Evolutionary conservation across 2,888 invertebrate genomes (phyloP).

Genomic region (Autographa gamma): DNA sequence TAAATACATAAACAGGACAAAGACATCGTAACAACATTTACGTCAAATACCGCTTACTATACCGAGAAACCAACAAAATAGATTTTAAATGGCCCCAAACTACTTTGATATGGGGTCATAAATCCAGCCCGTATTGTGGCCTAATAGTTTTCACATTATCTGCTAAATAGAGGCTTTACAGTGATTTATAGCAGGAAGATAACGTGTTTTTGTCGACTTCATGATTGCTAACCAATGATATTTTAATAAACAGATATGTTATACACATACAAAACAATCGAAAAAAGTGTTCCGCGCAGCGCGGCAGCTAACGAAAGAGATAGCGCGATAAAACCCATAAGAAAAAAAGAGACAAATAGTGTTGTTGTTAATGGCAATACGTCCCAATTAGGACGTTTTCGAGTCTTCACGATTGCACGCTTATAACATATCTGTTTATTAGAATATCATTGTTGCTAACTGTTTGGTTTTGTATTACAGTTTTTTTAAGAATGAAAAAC

Average conservation of each 20-base stretch:
- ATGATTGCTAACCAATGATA: too few relatives aligned
- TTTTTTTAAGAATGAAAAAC: background rate
- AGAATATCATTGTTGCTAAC: too few relatives aligned
- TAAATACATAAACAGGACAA: background rate
- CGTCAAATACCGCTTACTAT: background rate
- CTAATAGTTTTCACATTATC: slow-evolving; percentile 54
- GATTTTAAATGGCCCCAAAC: slow-evolving; percentile 46
- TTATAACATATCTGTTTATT: too few relatives aligned
- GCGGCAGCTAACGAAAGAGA: too few relatives aligned
- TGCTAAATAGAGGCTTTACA: slow-evolving; percentile 52
- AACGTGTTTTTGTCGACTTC: slow-evolving; percentile 42
- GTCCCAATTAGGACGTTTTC: too few relatives aligned
- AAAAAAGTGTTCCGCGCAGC: too few relatives aligned
- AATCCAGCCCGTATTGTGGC: slow-evolving; percentile 61
- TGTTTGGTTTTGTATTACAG: background rate
- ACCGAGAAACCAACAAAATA: slow-evolving; percentile 21
- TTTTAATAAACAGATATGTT: too few relatives aligned
- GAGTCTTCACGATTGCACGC: too few relatives aligned
- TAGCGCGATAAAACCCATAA: too few relatives aligned
- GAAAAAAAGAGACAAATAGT: too few relatives aligned
- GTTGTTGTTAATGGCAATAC: too few relatives aligned
- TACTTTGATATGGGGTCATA: slow-evolving; percentile 49
- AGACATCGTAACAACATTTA: background rate
- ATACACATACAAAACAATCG: too few relatives aligned
- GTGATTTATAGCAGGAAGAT: slow-evolving; percentile 52